Evolutionary conservation across 2,888 invertebrate species (phyloP), one percentile per base, ranked within the genome.

Genomic region (Eristalis intricaria): DNA sequence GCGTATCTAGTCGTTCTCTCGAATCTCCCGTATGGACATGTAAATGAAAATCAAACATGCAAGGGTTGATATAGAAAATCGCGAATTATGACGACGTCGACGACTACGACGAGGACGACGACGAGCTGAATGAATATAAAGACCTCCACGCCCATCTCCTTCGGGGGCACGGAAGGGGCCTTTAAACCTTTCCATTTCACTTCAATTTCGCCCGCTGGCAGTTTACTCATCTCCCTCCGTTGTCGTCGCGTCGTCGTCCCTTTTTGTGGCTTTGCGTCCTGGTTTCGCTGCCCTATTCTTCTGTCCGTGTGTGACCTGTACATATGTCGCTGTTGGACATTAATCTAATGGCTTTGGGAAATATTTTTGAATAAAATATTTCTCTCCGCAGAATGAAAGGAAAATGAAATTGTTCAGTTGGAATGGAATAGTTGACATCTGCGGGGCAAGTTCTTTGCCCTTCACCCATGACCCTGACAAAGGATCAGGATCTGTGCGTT

Each of bases 11-110:
- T 75, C 64, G 58, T 74, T 68, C 63, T 43, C 26, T 65, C 22
- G 71, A 84, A 87, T 80, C 82, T 75, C 79, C 69, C 74, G 60
- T 68, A 85, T 89, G 89, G 90, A 90, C 91, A 91, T 92, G 90
- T 91, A 92, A 93, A 93, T 93, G 91, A 91, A 92, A 92, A 91
- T 92, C 91, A 92, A 91, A 92, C 93, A 92, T 92, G 93, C 92
- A 92, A 92, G 91, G 91, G 90, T 90, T 90, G 90, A 91, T 91
- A 91, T 89, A 90, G 90, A 90, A 91, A 91, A 91, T 91, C 91
- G 91, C 91, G 89, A 90, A 91, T 90, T 88, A 89, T 90, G 89
- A 89, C 88, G 88, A 89, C 19, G 50, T 5, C 50, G 50, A 7
- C 35, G 61, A 7, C 65, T 38, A 22, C 38, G 60, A 2, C 11